Percentiles rank a stretch among this genome's conserved stretches.
phyloP scores from a whole-genome alignment of 2,797 vertebrate genomes.

The Anguilla obscura region DNA sequence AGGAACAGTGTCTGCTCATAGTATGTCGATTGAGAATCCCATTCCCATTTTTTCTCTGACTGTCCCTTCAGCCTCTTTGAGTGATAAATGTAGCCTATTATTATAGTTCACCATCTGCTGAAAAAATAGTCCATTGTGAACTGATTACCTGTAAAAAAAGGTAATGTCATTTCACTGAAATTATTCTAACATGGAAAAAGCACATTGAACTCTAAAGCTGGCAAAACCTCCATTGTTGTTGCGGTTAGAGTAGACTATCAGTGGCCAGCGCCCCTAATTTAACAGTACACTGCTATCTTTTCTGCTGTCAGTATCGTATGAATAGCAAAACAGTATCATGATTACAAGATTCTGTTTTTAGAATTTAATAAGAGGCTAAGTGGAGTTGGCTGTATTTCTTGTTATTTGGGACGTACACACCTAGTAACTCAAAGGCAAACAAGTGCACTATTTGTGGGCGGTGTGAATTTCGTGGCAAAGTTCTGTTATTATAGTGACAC shows the following conservation, averaged over 20 bases:
- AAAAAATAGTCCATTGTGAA: background rate
- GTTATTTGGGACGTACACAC: background rate
- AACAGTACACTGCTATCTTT: background rate
- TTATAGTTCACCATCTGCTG: background rate
- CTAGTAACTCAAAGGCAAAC: background rate
- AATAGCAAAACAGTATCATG: background rate
- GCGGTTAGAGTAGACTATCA: background rate
- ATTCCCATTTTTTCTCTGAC: background rate
- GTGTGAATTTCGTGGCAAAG: conserved; percentile 6
- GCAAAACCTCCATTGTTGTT: background rate
- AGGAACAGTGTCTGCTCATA: background rate
- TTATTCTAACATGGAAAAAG: background rate
- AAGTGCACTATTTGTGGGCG: background rate
- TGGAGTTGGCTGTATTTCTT: background rate
- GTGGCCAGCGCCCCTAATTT: background rate
- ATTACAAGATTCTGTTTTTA: background rate
- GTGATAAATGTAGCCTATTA: background rate
- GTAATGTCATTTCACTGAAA: background rate
- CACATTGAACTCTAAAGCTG: background rate
- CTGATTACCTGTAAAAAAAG: background rate
- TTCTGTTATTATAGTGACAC: background rate
- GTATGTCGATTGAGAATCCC: background rate
- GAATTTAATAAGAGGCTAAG: background rate
- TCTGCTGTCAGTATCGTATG: background rate
- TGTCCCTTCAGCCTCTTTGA: background rate